Evolutionary conservation across 2,888 invertebrate species (phyloP), one percentile per base, ranked within the genome.

Genomic region (Phalangium opilio): DNA sequence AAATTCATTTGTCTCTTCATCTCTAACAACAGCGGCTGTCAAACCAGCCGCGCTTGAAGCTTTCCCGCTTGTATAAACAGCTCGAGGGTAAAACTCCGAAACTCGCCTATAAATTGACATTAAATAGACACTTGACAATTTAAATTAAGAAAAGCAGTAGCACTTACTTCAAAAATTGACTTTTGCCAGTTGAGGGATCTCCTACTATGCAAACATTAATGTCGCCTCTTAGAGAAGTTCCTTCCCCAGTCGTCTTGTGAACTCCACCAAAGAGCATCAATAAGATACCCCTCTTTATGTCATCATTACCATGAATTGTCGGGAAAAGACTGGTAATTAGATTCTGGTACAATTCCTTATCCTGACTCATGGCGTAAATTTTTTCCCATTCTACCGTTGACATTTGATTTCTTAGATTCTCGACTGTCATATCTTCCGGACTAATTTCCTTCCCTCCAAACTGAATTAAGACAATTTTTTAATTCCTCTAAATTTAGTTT

Each of bases 171-270:
- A 98, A 71, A 56, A 99, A 76, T 65, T 98, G 96, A 0, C 93
- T 93, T 67, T 99, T 98, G 20, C 96, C 96, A 0, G 96, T 96
- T 64, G 91, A 91, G 0, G 98, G 98, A 71, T 98, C 98, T 3
- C 98, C 98, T 1, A 99, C 96, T 55, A 98, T 81, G 62, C 95
- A 96, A 50, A 95, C 83, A 66, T 98, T 98, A 45, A 99, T 79
- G 62, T 99, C 96, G 7, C 98, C 98, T 59, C 98, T 74, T 2
- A 98, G 74, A 0, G 85, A 80, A 0, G 93, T 96, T 40, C 81
- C 77, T 71, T 96, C 95, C 32, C 77, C 70, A 0, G 96, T 95
- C 18, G 78, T 83, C 70, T 99, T 99, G 0, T 84, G 80, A 1
- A 99, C 95, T 0, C 98, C 98, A 3, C 98, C 90, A 65, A 98